These are phyloP conservation scores for Sinosuthora webbiana DNA, from an alignment of 2,113 vertebrate genomes.

Conservation along the genomic window DNA sequence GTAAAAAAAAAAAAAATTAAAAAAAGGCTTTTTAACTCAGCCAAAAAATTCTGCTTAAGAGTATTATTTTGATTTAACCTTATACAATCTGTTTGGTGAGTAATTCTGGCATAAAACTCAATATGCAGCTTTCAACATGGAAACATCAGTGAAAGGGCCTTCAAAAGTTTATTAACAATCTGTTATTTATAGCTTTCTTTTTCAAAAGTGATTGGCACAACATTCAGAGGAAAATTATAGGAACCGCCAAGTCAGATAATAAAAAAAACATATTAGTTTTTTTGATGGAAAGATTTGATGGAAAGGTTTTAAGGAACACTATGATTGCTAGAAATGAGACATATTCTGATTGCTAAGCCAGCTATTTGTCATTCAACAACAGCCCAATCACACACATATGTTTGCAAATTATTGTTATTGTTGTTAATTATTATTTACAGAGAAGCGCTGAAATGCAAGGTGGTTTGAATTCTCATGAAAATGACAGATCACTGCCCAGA, in stretches of 20 bases:
- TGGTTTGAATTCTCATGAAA: constrained; percentile 37
- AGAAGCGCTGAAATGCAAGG: neutral
- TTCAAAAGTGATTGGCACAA: constrained; percentile 27
- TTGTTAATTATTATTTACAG: constrained; percentile 58
- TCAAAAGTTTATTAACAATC: constrained; percentile 59
- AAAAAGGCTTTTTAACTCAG: neutral
- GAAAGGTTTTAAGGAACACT: neutral
- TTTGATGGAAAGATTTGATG: neutral
- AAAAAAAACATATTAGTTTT: neutral
- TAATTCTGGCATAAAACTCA: constrained; percentile 41
- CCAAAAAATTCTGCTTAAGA: neutral
- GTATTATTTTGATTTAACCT: constrained; percentile 38
- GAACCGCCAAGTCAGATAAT: neutral
- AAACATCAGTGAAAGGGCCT: constrained; percentile 43
- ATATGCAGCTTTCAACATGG: constrained; percentile 19
- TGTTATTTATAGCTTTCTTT: constrained; percentile 40
- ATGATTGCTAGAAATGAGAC: neutral
- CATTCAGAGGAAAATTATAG: constrained; percentile 42
- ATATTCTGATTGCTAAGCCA: neutral
- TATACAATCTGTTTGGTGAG: constrained; percentile 42
- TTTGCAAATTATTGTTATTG: constrained; percentile 58
- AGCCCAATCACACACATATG: constrained; percentile 4
- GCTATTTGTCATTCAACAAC: constrained; percentile 8
- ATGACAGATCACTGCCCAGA: neutral
- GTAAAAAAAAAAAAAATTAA: neutral